These are phyloP conservation scores for Plotosus lineatus DNA, from an alignment of 2,113 vertebrate species.

Conservation along the genomic window DNA sequence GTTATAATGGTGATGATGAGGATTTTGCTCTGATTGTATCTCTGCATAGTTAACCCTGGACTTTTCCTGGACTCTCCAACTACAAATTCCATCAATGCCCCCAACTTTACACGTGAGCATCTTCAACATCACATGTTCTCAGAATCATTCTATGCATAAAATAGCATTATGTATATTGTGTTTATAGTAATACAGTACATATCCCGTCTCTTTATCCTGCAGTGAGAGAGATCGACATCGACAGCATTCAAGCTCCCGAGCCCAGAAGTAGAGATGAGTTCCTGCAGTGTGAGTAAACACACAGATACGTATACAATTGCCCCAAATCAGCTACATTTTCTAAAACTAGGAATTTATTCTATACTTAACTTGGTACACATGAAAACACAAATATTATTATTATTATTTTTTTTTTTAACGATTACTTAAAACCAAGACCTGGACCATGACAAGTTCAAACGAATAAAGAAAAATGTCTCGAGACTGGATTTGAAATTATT, in stretches of 20 bases:
- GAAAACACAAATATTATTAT: neutral
- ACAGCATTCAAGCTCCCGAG: constrained; percentile 72
- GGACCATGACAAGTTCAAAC: neutral
- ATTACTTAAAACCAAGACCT: neutral
- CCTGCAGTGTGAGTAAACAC: constrained; percentile 69
- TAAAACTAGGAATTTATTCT: neutral
- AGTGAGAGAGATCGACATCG: constrained; percentile 74
- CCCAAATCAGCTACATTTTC: neutral
- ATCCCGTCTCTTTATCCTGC: neutral
- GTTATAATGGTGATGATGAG: neutral
- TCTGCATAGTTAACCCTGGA: constrained; percentile 66
- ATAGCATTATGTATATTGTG: neutral
- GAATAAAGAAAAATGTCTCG: neutral
- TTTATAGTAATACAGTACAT: neutral
- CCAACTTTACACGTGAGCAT: constrained; percentile 66
- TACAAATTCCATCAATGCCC: constrained; percentile 29
- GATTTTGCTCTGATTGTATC: constrained; percentile 1
- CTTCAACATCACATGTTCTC: neutral
- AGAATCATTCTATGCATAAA: neutral
- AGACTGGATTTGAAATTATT: neutral
- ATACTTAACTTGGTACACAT: neutral
- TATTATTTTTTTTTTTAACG: too few species aligned
- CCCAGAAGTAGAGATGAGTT: constrained; percentile 74
- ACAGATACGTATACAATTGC: neutral
- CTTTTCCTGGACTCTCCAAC: constrained; percentile 70